A percentile compares a stretch with the other conserved stretches of the same genome.
phyloP scores from a whole-genome alignment of 2,888 invertebrate species.

The Oconnorella tubifera region DNA sequence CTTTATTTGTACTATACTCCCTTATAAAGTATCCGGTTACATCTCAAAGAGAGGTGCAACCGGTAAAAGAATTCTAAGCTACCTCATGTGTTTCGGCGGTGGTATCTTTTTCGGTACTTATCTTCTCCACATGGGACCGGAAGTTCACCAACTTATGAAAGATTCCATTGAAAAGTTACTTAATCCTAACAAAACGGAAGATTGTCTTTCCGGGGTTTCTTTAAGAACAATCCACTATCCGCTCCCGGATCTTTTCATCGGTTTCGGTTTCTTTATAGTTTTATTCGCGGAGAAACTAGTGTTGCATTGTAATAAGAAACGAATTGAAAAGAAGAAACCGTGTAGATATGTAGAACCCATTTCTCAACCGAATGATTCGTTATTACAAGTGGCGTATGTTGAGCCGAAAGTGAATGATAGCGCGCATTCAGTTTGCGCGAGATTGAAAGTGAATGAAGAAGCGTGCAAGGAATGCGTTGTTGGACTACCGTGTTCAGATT shows the following conservation, averaged over 20 bases:
- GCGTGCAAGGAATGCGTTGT: conserved; percentile 17
- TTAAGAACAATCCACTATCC: conserved; percentile 42
- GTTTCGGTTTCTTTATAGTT: conserved; percentile 51
- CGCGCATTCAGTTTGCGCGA: neutral
- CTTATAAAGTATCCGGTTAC: conserved; percentile 28
- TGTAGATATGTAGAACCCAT: conserved; percentile 5
- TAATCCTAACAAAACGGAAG: neutral
- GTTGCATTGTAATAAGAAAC: conserved; percentile 25
- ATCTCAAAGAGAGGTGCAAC: conserved; percentile 27
- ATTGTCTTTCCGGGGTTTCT: conserved; percentile 4
- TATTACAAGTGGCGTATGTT: no score
- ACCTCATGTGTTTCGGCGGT: conserved; percentile 47
- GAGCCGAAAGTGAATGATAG: neutral
- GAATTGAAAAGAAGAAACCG: conserved; percentile 17
- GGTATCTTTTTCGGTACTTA: conserved; percentile 53
- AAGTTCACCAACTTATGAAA: conserved; percentile 42
- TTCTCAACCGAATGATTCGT: no score
- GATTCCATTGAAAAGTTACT: conserved; percentile 20
- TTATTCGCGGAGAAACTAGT: conserved; percentile 44
- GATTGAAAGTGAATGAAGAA: neutral
- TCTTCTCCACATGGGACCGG: conserved; percentile 52
- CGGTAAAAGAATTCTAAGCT: conserved; percentile 33
- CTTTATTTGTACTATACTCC: conserved; percentile 32
- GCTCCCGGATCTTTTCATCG: conserved; percentile 46
- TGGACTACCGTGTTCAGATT: conserved; percentile 20